Evolutionary conservation across 2,113 vertebrate species (phyloP), one percentile per base, ranked within the genome.

Genomic region (Recurvirostra avosetta): DNA sequence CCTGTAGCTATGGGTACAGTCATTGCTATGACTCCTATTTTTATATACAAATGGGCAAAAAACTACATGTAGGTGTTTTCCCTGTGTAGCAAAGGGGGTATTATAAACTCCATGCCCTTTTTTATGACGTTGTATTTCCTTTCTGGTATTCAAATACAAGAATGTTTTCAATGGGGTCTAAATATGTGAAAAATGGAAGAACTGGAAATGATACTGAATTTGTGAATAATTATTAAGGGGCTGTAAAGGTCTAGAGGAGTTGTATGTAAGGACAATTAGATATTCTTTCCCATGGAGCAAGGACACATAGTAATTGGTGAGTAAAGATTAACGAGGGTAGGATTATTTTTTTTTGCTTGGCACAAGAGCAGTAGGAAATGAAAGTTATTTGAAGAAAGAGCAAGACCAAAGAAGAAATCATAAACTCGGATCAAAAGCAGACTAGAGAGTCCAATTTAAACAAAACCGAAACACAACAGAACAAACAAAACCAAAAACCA

Each of bases 11-110:
- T 82, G 86, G 77, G 96, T 91, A 79, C 95, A 92, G 71, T 85
- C 77, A 79, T 85, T 90, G 89, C 89, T 91, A 77, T 73, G 58
- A 59, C 59, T 96, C 74, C 80, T 86, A 72, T 94, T 95, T 97
- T 96, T 91, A 91, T 94, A 92, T 73, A 59, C 89, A 95, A 96
- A 89, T 82, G 91, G 91, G 84, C 40, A 85, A 82, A 84, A 95
- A 94, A 21, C 62, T 91, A 56, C 67, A 36, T 53, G 77, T 95
- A 89, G 80, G 86, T 76, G 80, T 82, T 97, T 91, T 92, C 80
- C 53, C n/a, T 85, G 13, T 75, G 7, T 66, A 96, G 94, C 77
- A 91, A 78, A 91, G 91, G 70, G 52, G 15, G 32, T 71, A 62
- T 91, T 94, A 68, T 91, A 94, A 97, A 91, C 74, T 81, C 56